phyloP scores from a whole-genome alignment of 2,797 vertebrate genomes.

The Fratercula arctica region DNA sequence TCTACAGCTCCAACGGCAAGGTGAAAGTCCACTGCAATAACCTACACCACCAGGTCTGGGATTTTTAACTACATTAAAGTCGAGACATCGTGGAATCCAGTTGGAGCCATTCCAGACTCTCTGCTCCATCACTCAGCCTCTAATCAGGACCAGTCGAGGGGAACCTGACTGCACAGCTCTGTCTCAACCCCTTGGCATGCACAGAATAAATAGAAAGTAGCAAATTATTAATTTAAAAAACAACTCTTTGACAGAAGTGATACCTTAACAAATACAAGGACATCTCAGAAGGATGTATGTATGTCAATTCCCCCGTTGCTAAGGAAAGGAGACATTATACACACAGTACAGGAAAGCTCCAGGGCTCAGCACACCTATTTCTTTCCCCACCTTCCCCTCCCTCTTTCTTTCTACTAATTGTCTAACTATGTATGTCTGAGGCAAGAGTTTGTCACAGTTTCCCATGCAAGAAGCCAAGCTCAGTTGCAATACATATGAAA shows the following conservation, averaged over 20 bases:
- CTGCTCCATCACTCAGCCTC: constrained; percentile 35
- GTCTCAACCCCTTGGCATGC: constrained; percentile 46
- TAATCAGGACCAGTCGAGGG: constrained; percentile 14
- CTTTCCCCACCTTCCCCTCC: neutral
- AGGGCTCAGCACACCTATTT: constrained; percentile 41
- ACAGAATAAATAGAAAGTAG: constrained; percentile 9
- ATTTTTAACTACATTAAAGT: constrained; percentile 7
- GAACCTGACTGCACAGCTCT: constrained; percentile 25
- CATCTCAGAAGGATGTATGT: neutral
- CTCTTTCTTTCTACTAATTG: constrained; percentile 38
- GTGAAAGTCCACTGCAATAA: constrained; percentile 35
- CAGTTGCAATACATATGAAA: neutral
- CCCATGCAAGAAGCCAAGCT: constrained; percentile 12
- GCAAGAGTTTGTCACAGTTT: constrained; percentile 17
- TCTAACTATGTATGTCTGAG: constrained; percentile 27
- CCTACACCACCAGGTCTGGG: neutral
- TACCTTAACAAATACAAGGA: neutral
- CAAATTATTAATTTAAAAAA: constrained; percentile 40
- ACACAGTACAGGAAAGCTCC: neutral
- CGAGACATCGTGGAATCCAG: constrained; percentile 41
- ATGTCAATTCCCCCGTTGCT: neutral
- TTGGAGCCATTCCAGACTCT: constrained; percentile 35
- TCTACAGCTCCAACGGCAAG: constrained; percentile 2
- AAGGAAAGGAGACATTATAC: neutral
- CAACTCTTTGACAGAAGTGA: neutral